Percentiles rank a stretch among this genome's conserved stretches.
Conservation (phyloP, 1,140 invertebrate species). For the Lepeophtheirus salmonis region DNA sequence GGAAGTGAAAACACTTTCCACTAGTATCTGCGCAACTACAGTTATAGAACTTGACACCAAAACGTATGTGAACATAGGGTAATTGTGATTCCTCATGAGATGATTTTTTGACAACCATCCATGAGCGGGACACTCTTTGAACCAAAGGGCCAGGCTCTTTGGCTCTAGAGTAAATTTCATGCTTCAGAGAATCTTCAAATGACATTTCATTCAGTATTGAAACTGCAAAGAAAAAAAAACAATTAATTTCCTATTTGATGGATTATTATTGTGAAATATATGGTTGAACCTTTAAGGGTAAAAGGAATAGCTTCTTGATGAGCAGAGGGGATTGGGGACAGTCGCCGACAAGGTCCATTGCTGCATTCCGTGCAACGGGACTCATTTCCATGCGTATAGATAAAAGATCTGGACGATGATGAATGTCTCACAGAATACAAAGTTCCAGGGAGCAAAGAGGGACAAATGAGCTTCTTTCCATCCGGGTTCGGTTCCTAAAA, state of each 20-base stretch:
- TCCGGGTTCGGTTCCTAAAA: background rate
- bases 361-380: background rate
- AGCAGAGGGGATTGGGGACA: background rate
- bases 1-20: constrained; percentile 36
- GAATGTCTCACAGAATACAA: background rate
- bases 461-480: background rate
- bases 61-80: constrained; percentile 52
- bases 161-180: constrained; percentile 43
- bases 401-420: background rate
- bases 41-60: constrained; percentile 28
- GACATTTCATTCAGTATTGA: constrained; percentile 42
- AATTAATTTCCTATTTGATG: background rate
- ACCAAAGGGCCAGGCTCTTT: constrained; percentile 45
- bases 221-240: constrained; percentile 25
- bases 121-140: constrained; percentile 51
- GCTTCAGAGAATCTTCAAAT: constrained; percentile 42
- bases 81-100: constrained; percentile 43
- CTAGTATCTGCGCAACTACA: constrained; percentile 22
- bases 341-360: background rate
- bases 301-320: background rate
- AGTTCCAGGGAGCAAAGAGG: background rate
- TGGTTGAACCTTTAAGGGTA: background rate
- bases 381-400: background rate
- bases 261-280: background rate
- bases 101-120: constrained; percentile 57